phyloP scores from a whole-genome alignment of 2,888 invertebrate genomes.

The Odontocerum albicorne region DNA sequence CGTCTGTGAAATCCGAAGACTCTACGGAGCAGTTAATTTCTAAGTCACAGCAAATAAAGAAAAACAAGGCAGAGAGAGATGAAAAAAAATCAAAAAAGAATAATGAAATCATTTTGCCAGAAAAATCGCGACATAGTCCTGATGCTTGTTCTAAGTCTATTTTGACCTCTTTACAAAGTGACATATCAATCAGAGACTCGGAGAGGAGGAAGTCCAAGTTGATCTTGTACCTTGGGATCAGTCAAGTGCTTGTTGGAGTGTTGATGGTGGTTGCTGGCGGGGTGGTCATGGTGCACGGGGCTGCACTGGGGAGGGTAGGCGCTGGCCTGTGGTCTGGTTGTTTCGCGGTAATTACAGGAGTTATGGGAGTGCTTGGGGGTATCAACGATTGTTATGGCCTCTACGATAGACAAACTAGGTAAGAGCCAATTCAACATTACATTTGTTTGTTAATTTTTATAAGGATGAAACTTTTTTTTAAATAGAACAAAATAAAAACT shows the following conservation, averaged over 20 bases:
- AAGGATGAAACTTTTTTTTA: no score
- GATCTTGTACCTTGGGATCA: conserved; percentile 59
- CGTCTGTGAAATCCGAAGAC: conserved; percentile 55
- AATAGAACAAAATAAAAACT: no score
- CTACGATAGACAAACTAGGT: conserved; percentile 39
- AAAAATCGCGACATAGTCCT: conserved; percentile 25
- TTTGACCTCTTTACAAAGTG: conserved; percentile 33
- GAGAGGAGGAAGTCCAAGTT: conserved; percentile 40
- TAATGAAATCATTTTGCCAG: conserved; percentile 14
- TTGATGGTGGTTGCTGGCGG: conserved; percentile 65
- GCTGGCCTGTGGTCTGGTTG: conserved; percentile 71
- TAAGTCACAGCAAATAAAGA: conserved; percentile 52
- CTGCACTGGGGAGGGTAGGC: conserved; percentile 59
- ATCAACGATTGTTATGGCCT: conserved; percentile 59
- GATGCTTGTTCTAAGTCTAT: conserved; percentile 35
- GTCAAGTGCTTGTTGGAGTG: conserved; percentile 65
- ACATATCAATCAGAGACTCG: conserved; percentile 29
- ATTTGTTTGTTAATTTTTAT: not conserved
- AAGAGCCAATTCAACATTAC: not conserved
- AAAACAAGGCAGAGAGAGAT: conserved; percentile 44
- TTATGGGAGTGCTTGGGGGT: conserved; percentile 63
- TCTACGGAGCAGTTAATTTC: conserved; percentile 62
- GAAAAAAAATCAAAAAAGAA: conserved; percentile 44
- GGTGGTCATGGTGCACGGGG: conserved; percentile 63
- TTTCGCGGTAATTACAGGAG: conserved; percentile 63